phyloP scores from a whole-genome alignment of 2,797 vertebrate genomes.

The Microchirus variegatus region DNA sequence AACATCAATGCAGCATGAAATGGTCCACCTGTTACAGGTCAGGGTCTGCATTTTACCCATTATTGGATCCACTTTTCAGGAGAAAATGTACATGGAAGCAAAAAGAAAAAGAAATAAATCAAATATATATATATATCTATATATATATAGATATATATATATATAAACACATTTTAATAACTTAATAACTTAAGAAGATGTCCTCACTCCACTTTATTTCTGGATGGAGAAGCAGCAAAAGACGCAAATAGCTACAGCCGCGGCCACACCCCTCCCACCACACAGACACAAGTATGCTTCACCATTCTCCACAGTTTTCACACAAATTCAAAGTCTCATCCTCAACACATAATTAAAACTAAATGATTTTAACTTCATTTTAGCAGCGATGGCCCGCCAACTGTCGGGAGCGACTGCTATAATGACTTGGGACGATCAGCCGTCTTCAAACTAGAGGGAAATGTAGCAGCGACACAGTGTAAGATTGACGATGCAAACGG shows the following conservation, averaged over 20 bases:
- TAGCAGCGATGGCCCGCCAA: neutral
- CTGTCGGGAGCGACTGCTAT: neutral
- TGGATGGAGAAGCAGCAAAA: slow-evolving; percentile 6
- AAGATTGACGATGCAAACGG: no score
- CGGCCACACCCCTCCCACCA: slow-evolving; percentile 29
- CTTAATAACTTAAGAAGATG: neutral
- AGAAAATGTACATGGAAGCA: no score
- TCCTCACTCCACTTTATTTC: slow-evolving; percentile 16
- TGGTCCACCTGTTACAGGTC: no score
- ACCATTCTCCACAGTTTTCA: slow-evolving; percentile 17
- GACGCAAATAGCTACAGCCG: slow-evolving; percentile 2
- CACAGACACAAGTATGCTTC: slow-evolving; percentile 30
- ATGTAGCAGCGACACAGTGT: neutral
- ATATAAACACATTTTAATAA: no score
- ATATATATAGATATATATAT: no score
- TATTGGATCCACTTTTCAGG: no score
- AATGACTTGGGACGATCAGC: neutral
- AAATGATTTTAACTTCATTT: slow-evolving; percentile 3
- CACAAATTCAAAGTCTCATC: slow-evolving; percentile 13
- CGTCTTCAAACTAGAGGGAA: neutral
- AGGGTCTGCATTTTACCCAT: no score
- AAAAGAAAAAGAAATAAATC: no score
- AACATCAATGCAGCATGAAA: no score
- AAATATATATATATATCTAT: no score
- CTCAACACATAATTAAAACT: slow-evolving; percentile 23